phyloP scores from a whole-genome alignment of 2,888 invertebrate genomes.

The Drosophila paranaensis region DNA sequence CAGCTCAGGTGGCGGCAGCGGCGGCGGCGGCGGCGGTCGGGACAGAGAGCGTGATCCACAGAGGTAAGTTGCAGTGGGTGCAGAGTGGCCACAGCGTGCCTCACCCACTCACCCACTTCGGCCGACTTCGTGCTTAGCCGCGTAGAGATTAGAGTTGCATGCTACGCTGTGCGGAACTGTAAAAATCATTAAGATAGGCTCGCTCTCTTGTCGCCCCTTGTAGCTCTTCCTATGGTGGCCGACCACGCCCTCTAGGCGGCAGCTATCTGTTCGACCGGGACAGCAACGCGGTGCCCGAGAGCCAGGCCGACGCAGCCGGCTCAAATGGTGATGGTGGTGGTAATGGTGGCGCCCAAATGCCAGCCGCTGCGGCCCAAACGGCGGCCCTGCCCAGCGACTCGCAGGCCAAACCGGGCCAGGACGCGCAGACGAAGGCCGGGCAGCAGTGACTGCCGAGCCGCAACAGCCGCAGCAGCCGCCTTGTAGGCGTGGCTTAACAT shows the following conservation, averaged over 20 bases:
- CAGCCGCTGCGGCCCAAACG: slow-evolving; percentile 69
- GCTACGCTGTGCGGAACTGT: slow-evolving; percentile 51
- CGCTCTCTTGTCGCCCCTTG: slow-evolving; percentile 84
- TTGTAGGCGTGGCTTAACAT: slow-evolving; percentile 60
- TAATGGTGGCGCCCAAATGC: slow-evolving; percentile 50
- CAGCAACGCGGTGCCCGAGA: slow-evolving; percentile 75
- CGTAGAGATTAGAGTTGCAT: slow-evolving; percentile 2
- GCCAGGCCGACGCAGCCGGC: slow-evolving; percentile 53
- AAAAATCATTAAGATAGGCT: slow-evolving; percentile 84
- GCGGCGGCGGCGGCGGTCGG: slow-evolving; percentile 50
- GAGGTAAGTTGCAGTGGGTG: slow-evolving; percentile 80
- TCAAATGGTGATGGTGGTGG: slow-evolving; percentile 49
- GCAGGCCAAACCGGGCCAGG: slow-evolving; percentile 31
- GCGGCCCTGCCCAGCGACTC: slow-evolving; percentile 45
- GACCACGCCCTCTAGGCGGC: slow-evolving; percentile 83
- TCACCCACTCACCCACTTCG: slow-evolving; percentile 1
- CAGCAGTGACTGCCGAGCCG: slow-evolving; percentile 21
- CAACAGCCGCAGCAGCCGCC: slow-evolving; percentile 42
- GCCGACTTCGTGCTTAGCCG: background rate
- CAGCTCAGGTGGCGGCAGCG: slow-evolving; percentile 43
- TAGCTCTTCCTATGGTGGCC: slow-evolving; percentile 85
- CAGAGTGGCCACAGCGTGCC: slow-evolving; percentile 24
- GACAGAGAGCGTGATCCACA: slow-evolving; percentile 63
- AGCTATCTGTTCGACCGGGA: slow-evolving; percentile 84
- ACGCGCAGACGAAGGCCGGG: slow-evolving; percentile 33